Percentiles rank a stretch among this genome's conserved stretches.
phyloP scores from a whole-genome alignment of 2,888 invertebrate species.

The Sturmia bella region DNA sequence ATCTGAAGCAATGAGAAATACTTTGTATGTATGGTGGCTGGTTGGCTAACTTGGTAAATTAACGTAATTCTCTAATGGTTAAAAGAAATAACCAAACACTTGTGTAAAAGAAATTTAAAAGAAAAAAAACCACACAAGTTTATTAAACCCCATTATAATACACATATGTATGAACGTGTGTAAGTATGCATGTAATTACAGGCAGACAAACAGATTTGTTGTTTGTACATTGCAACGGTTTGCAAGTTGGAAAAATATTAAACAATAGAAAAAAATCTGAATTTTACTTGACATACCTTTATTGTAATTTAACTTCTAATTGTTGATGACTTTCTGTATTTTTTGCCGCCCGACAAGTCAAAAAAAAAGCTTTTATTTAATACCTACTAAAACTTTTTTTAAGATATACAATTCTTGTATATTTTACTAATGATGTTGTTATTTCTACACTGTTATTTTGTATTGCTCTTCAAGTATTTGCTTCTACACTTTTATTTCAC shows the following conservation, averaged over 20 bases:
- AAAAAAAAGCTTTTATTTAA: slow-evolving; percentile 51
- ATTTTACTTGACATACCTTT: slow-evolving; percentile 29
- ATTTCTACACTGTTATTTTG: slow-evolving; percentile 46
- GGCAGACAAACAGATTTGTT: neutral
- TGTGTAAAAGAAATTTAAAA: slow-evolving; percentile 28
- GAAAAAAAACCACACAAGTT: slow-evolving; percentile 44
- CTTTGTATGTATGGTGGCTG: slow-evolving; percentile 2
- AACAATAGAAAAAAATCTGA: neutral
- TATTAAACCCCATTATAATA: slow-evolving; percentile 34
- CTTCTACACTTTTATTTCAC: slow-evolving; percentile 50
- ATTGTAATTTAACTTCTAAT: slow-evolving; percentile 15
- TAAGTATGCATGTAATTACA: neutral
- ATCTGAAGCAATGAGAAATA: slow-evolving; percentile 28
- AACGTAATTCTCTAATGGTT: slow-evolving; percentile 58
- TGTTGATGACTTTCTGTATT: slow-evolving; percentile 19
- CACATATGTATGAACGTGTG: too few species aligned
- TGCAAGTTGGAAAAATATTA: slow-evolving; percentile 2
- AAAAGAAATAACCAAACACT: slow-evolving; percentile 23
- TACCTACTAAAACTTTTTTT: slow-evolving; percentile 51
- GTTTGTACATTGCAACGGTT: slow-evolving; percentile 9
- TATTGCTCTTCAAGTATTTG: slow-evolving; percentile 35
- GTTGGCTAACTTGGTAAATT: slow-evolving; percentile 53
- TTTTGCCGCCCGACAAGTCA: slow-evolving; percentile 47
- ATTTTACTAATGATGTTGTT: slow-evolving; percentile 44
- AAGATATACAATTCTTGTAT: slow-evolving; percentile 54